Conservation (phyloP, 1,140 invertebrate species). For the Littorina saxatilis region DNA sequence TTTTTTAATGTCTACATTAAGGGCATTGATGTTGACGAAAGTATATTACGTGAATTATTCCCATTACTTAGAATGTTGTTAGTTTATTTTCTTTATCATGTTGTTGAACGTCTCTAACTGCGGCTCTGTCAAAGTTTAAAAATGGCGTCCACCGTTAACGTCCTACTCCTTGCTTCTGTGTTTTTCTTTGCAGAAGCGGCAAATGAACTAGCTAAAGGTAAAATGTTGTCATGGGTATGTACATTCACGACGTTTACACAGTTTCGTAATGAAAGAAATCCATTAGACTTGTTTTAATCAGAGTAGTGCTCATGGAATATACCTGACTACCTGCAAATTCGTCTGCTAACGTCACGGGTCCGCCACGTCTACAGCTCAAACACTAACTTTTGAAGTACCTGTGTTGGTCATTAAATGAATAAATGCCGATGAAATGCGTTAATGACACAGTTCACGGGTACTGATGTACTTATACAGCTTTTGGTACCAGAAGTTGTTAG, state of each 20-base stretch:
- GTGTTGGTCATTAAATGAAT: too few relatives aligned
- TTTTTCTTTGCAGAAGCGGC: conserved; percentile 31
- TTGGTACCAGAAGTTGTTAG: too few relatives aligned
- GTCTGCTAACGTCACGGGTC: background rate
- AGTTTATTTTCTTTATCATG: background rate
- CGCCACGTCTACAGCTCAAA: too few relatives aligned
- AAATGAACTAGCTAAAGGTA: conserved; percentile 54
- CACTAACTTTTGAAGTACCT: too few relatives aligned
- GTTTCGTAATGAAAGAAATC: background rate
- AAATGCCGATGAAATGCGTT: too few relatives aligned
- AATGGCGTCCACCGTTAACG: conserved; percentile 34
- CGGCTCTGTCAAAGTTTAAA: conserved; percentile 15
- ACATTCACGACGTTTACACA: background rate
- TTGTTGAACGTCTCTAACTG: background rate
- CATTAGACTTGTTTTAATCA: too few relatives aligned
- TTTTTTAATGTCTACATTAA: background rate
- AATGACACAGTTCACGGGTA: too few relatives aligned
- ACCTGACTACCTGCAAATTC: background rate
- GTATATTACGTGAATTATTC: background rate
- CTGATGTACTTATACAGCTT: too few relatives aligned
- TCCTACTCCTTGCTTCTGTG: conserved; percentile 14
- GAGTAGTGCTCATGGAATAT: background rate
- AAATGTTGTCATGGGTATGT: background rate
- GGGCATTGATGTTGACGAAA: background rate
- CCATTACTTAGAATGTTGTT: background rate